phyloP scores from a whole-genome alignment of 2,797 vertebrate species.

The Discoglossus pictus region DNA sequence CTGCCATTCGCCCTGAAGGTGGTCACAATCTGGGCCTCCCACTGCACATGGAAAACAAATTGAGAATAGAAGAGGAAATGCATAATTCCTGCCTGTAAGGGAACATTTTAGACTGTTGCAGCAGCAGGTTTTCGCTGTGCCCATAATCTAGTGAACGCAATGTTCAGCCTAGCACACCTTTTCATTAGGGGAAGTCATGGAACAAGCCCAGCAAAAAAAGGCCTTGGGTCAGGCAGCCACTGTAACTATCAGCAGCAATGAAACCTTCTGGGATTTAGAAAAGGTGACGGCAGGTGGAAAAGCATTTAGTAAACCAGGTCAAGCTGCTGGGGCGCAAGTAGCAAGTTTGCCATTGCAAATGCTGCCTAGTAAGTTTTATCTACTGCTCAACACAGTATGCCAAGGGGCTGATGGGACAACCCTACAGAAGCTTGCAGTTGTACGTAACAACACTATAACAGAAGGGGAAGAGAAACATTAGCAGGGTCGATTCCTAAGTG shows the following conservation, averaged over 20 bases:
- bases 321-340: constrained; percentile 44
- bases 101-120: constrained; percentile 27
- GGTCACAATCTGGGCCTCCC: constrained; percentile 37
- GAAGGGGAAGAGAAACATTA: constrained; percentile 49
- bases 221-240: constrained; percentile 60
- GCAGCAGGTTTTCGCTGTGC: constrained; percentile 18
- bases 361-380: constrained; percentile 66
- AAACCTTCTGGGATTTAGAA: constrained; percentile 54
- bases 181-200: constrained; percentile 56
- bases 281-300: constrained; percentile 60
- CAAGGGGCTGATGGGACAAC: constrained; percentile 75
- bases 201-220: constrained; percentile 47
- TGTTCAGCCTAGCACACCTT: constrained; percentile 51
- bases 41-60: constrained; percentile 6
- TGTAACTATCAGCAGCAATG: constrained; percentile 51
- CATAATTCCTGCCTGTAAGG: constrained; percentile 38
- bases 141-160: constrained; percentile 44
- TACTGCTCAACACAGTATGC: constrained; percentile 68
- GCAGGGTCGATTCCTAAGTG: constrained; percentile 60
- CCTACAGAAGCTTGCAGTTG: constrained; percentile 62
- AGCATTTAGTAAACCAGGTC: constrained; percentile 46
- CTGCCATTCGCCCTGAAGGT: constrained; percentile 55
- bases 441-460: constrained; percentile 53
- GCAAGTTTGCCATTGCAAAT: constrained; percentile 23
- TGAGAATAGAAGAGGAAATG: constrained; percentile 42